Percentiles rank a stretch among this genome's conserved stretches.
Evolutionary conservation across 2,113 vertebrate species (phyloP).

Genomic region (Conger conger): DNA sequence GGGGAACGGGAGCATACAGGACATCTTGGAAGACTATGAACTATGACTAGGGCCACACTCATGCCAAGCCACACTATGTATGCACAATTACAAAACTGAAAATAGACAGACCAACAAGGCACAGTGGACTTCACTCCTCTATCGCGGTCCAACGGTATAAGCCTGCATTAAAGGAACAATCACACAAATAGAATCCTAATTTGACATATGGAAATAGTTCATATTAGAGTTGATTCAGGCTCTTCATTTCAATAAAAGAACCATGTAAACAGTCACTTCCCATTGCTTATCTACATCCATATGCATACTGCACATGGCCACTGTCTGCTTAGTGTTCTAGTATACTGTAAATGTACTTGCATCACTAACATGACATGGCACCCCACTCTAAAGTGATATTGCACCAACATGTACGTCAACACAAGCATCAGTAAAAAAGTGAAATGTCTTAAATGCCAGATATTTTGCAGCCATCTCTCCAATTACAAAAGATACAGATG

Average conservation of each 20-base stretch:
- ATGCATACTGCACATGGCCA: not conserved
- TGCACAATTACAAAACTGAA: not conserved
- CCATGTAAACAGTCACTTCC: not conserved
- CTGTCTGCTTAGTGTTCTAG: not conserved
- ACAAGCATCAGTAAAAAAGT: too few relatives aligned
- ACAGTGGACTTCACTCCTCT: not conserved
- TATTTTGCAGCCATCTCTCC: not conserved
- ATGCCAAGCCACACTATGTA: not conserved
- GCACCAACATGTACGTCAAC: not conserved
- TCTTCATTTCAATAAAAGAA: not conserved
- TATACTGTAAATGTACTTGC: constrained; percentile 4
- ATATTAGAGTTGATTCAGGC: not conserved
- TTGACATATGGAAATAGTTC: not conserved
- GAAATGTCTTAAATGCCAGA: not conserved
- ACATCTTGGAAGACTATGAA: not conserved
- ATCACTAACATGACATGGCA: not conserved
- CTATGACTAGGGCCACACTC: not conserved
- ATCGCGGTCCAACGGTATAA: not conserved
- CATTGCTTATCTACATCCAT: not conserved
- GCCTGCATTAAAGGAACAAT: not conserved
- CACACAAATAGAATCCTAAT: not conserved
- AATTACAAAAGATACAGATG: not conserved
- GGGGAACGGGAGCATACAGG: not conserved
- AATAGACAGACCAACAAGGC: not conserved
- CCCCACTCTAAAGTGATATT: not conserved